Percentiles rank a stretch among this genome's conserved stretches.
Conservation (phyloP, 1,140 invertebrate species). For the Lordiphosa clarofinis region DNA sequence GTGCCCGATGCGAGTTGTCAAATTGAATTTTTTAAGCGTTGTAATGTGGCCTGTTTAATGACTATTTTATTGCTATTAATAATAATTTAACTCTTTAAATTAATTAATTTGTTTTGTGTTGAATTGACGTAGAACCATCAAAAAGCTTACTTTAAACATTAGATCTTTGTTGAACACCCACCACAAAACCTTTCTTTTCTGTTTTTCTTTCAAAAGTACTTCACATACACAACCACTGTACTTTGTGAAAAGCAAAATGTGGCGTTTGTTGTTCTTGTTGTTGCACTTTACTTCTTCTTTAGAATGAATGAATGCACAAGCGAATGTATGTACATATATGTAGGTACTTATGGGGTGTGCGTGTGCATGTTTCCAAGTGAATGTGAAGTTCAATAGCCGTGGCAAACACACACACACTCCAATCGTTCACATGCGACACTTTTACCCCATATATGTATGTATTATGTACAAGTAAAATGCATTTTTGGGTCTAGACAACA, state of each 20-base stretch:
- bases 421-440: constrained; percentile 1
- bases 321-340: constrained; percentile 3
- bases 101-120: no score
- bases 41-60: no score
- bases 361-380: constrained; percentile 5
- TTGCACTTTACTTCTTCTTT: constrained; percentile 2
- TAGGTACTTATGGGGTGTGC: not conserved
- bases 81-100: no score
- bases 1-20: no score
- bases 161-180: no score
- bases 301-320: constrained; percentile 15
- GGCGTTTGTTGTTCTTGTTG: no score
- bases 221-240: constrained; percentile 1
- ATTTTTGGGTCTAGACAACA: constrained; percentile 30
- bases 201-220: not conserved
- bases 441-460: not conserved
- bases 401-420: constrained; percentile 4
- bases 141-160: no score
- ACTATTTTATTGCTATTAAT: no score
- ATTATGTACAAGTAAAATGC: not conserved
- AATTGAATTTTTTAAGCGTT: no score
- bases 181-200: no score
- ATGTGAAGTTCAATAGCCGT: constrained; percentile 32
- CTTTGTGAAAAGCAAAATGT: not conserved
- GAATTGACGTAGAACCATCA: no score